A percentile compares a stretch with the other conserved stretches of the same genome.
Conservation (phyloP, 2,113 vertebrate genomes). For the Triplophysa siluroides region DNA sequence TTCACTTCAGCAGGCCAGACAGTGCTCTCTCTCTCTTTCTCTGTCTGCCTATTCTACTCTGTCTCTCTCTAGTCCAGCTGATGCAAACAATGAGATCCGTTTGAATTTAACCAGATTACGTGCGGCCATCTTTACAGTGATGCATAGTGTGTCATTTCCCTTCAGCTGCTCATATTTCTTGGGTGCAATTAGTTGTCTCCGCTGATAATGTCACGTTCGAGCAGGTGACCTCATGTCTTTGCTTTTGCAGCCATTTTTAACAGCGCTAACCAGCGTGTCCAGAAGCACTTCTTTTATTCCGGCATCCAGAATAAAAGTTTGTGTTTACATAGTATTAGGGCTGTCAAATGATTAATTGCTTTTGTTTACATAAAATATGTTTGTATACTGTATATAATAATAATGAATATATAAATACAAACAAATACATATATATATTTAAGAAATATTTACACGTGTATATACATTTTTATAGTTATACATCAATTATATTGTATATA, state of each 20-base stretch:
- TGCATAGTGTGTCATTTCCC: constrained; percentile 26
- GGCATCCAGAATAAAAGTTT: no score
- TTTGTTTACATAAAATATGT: no score
- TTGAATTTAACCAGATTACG: constrained; percentile 18
- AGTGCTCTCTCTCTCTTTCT: constrained; percentile 7
- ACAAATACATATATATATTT: no score
- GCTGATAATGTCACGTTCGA: constrained; percentile 4
- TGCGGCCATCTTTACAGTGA: constrained; percentile 12
- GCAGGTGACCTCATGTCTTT: background rate
- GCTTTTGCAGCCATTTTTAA: background rate
- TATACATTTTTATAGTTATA: no score
- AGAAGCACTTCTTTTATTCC: no score
- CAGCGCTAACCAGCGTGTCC: background rate
- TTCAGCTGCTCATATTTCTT: constrained; percentile 24
- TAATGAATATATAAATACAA: no score
- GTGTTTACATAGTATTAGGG: no score
- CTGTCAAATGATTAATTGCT: no score
- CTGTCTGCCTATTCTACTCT: constrained; percentile 11
- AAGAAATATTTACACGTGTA: no score
- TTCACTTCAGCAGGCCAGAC: constrained; percentile 57
- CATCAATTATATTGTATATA: no score
- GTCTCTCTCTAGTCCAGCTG: constrained; percentile 9
- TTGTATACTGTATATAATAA: no score
- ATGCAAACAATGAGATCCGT: constrained; percentile 18
- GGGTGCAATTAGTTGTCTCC: constrained; percentile 15